Percentiles rank a stretch among this genome's conserved stretches.
Conservation (phyloP, 2,113 vertebrate species). For the Ellobius talpinus region DNA sequence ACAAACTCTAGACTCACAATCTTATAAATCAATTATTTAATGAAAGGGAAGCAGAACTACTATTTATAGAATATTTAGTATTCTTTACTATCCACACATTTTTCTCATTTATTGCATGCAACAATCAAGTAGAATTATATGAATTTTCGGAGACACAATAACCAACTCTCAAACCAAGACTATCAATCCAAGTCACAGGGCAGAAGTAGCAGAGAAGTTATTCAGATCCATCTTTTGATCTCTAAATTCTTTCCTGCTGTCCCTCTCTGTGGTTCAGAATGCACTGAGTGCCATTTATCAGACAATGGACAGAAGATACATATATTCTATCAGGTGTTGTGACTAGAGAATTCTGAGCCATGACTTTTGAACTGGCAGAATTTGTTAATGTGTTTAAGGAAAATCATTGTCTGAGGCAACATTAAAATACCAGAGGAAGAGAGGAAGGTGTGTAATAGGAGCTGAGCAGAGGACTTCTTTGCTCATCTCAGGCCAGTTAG, state of each 20-base stretch:
- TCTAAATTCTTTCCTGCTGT: not conserved
- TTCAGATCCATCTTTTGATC: not conserved
- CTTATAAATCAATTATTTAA: not conserved
- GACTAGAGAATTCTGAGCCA: slow-evolving; percentile 9
- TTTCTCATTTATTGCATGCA: not conserved
- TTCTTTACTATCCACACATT: not conserved
- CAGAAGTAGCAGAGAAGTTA: not conserved
- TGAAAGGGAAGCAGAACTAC: not conserved
- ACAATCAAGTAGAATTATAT: not conserved
- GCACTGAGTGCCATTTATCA: not conserved
- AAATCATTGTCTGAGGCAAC: not conserved
- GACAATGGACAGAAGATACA: not conserved
- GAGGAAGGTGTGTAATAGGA: not conserved
- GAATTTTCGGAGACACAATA: not conserved
- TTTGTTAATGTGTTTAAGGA: not conserved
- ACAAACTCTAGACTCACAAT: not conserved
- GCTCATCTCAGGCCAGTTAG: not conserved
- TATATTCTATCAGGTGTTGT: not conserved
- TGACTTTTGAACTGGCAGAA: slow-evolving; percentile 21
- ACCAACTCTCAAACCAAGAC: not conserved
- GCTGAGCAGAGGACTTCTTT: not conserved
- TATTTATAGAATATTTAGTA: not conserved
- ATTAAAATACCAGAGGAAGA: not conserved
- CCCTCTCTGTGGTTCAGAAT: not conserved
- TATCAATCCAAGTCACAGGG: not conserved